Evolutionary conservation across 2,113 vertebrate genomes (phyloP), one percentile per base, ranked within the genome.

Genomic region (Microcebus lehilahytsara): DNA sequence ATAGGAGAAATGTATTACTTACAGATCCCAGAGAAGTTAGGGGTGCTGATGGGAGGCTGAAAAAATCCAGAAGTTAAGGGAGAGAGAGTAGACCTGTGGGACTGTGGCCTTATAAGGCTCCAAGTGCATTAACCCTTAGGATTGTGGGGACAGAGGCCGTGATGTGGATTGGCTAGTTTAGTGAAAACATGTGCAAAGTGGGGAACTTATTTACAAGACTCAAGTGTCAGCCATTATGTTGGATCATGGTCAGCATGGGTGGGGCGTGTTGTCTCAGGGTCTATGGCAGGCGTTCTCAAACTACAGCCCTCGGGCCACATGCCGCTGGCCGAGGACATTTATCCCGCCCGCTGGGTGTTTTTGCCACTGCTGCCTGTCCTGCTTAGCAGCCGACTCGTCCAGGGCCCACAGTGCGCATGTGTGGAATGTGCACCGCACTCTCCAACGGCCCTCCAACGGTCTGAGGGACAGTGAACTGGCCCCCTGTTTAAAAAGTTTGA

Each of bases 81-180:
- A 13, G 22, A 14, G 40, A 74, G 42, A 34, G 6, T 37, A 4
- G 14, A 30, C 23, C 17, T 5, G 6, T 2, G n/a, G n/a, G 0
- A n/a, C 4, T 19, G 1, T 0, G 30, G 19, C n/a, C 42, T 64
- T 11, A 14, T 17, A 9, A 16, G 42, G 42, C 13, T 16, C 5
- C 22, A 19, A 11, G 22, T 3, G 23, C 23, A 14, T 62, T 1
- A 40, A 32, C 22, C 53, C 22, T 37, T 3, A 11, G 6, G n/a
- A 11, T 10, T 1, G 4, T 5, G 42, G 16, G 32, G 8, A 11
- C 37, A 4, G 6, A 40, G 71, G 23, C 13, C 5, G 46, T 9
- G 56, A 58, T 60, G 37, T 6, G 25, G 32, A 32, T 84, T 58
- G 78, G 40, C 17, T 78, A 25, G 9, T 32, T 58, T 69, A 20